phyloP scores from a whole-genome alignment of 2,113 vertebrate genomes.

The Ranitomeya imitator region DNA sequence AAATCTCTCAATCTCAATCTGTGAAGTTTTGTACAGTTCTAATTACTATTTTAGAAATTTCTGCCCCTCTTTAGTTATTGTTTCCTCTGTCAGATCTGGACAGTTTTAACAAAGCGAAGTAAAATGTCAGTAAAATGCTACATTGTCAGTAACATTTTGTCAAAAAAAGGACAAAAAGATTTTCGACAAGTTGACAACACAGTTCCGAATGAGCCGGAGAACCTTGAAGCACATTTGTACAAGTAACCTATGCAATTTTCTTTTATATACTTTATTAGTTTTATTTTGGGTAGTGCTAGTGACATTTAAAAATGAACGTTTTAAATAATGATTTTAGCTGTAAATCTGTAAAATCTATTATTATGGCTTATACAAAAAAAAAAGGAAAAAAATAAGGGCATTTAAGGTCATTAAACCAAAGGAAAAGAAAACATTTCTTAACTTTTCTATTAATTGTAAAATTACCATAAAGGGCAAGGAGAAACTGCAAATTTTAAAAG shows the following conservation, averaged over 20 bases:
- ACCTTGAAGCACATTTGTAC: not conserved
- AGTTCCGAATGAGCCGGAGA: not conserved
- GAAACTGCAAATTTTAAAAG: not conserved
- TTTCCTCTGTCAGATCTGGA: not conserved
- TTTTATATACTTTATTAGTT: not conserved
- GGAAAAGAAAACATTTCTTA: not conserved
- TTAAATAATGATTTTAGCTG: not conserved
- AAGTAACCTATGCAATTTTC: not conserved
- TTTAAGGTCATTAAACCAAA: not conserved
- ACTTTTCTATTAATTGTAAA: not conserved
- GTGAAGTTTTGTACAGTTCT: not conserved
- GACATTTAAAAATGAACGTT: not conserved
- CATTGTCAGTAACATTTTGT: not conserved
- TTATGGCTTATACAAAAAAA: not conserved
- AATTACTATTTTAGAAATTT: not conserved
- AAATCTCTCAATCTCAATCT: not conserved
- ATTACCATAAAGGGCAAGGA: conserved; percentile 11
- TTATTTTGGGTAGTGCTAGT: not conserved
- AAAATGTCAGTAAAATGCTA: not conserved
- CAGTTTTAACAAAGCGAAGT: not conserved
- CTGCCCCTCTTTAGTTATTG: not conserved
- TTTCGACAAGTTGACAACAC: not conserved
- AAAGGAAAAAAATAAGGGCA: not conserved
- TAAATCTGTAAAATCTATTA: not conserved
- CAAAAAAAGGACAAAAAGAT: not conserved